Evolutionary conservation across 2,113 vertebrate genomes (phyloP).

Genomic region (Manacus vitellinus): DNA sequence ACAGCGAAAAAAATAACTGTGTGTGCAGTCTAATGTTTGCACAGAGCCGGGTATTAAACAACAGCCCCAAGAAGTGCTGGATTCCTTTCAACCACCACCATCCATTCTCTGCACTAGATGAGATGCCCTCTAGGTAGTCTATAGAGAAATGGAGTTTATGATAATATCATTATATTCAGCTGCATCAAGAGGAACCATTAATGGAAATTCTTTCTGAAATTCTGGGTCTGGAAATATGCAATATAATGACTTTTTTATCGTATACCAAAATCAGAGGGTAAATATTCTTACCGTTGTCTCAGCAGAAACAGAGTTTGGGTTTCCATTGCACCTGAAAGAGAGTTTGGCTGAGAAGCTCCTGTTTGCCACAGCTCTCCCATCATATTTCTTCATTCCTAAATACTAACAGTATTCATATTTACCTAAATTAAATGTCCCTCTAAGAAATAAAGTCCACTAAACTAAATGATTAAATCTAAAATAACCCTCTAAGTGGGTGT

Average conservation of each 20-base stretch:
- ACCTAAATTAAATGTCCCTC: not conserved
- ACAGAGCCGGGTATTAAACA: not conserved
- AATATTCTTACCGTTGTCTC: not conserved
- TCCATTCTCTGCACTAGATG: not conserved
- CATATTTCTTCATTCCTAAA: not conserved
- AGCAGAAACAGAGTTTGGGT: not conserved
- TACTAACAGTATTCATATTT: not conserved
- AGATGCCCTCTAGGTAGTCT: not conserved
- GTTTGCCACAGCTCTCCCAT: not conserved
- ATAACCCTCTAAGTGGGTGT: not conserved
- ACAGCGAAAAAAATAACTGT: not conserved
- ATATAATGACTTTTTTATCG: not conserved
- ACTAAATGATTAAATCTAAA: not conserved
- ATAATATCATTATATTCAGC: not conserved
- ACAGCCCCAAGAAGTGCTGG: not conserved
- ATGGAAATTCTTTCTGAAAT: not conserved
- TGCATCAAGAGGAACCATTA: not conserved
- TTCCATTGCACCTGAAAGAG: accelerated
- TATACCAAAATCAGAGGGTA: not conserved
- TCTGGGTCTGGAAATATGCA: not conserved
- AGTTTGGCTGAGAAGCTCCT: not conserved
- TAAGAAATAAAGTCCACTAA: not conserved
- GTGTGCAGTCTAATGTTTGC: not conserved
- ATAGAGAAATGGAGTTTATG: not conserved
- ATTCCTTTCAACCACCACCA: not conserved